phyloP scores from a whole-genome alignment of 2,113 vertebrate genomes.

The Gorsachius goisagi region DNA sequence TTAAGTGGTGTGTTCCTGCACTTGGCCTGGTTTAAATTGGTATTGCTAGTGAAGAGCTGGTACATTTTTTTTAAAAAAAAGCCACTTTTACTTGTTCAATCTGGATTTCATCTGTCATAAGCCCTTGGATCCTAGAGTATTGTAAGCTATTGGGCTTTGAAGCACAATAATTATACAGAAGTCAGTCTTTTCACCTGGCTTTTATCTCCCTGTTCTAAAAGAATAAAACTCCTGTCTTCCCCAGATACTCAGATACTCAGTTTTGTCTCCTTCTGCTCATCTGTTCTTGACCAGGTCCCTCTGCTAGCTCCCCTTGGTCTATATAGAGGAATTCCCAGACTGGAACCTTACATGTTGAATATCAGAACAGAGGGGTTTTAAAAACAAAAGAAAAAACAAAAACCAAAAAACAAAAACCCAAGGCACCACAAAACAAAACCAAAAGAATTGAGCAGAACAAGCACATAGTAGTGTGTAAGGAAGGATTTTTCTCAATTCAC shows the following conservation, averaged over 20 bases:
- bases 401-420: no score
- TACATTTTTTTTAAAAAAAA: no score
- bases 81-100: not conserved
- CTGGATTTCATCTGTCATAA: not conserved
- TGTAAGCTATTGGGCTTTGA: not conserved
- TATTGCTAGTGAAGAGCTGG: not conserved
- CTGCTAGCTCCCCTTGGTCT: not conserved
- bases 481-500: not conserved
- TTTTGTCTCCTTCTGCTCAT: not conserved
- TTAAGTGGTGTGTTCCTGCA: not conserved
- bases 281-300: not conserved
- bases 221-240: not conserved
- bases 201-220: not conserved
- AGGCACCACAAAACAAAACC: not conserved
- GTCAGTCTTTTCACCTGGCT: not conserved
- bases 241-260: not conserved
- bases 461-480: not conserved
- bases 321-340: not conserved
- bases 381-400: not conserved
- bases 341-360: not conserved
- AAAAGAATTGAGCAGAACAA: not conserved
- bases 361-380: not conserved
- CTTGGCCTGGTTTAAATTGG: not conserved
- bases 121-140: not conserved
- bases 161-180: not conserved